A percentile compares a stretch with the other conserved stretches of the same genome.
Conservation (phyloP, 2,888 invertebrate genomes). For the Tridacna crocea region DNA sequence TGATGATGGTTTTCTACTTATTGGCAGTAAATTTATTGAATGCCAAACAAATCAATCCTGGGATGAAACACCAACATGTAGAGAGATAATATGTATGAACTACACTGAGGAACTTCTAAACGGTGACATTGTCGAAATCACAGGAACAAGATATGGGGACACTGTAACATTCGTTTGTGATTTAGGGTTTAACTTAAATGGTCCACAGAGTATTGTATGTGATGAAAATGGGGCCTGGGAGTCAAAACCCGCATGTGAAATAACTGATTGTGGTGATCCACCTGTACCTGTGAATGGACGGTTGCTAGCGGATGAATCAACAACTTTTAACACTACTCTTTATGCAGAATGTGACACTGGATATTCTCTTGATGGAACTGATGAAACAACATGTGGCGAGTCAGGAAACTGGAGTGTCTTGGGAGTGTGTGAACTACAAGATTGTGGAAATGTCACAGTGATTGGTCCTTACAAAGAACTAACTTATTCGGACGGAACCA, state of each 20-base stretch:
- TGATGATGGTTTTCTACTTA: constrained; percentile 19
- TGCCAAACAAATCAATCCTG: constrained; percentile 17
- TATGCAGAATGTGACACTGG: constrained; percentile 1
- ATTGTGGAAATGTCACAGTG: constrained; percentile 1
- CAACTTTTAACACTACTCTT: constrained; percentile 6
- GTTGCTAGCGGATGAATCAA: neutral
- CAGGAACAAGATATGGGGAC: constrained; percentile 17
- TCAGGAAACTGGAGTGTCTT: constrained; percentile 11
- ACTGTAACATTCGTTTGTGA: constrained; percentile 22
- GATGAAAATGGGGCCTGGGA: constrained; percentile 18
- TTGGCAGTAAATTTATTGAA: constrained; percentile 14
- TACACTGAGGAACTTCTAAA: neutral
- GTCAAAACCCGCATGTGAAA: neutral
- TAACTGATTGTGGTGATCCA: constrained; percentile 1
- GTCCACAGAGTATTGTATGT: neutral
- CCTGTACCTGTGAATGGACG: neutral
- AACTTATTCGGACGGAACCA: neutral
- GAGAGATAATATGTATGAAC: neutral
- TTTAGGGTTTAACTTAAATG: constrained; percentile 12
- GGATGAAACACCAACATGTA: constrained; percentile 21
- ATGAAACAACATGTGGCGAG: neutral
- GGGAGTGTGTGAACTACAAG: neutral
- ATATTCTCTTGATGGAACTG: neutral
- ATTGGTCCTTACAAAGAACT: neutral
- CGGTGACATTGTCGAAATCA: neutral